A percentile compares a stretch with the other conserved stretches of the same genome.
Conservation (phyloP, 2,113 vertebrate species). For the Sapajus apella region DNA sequence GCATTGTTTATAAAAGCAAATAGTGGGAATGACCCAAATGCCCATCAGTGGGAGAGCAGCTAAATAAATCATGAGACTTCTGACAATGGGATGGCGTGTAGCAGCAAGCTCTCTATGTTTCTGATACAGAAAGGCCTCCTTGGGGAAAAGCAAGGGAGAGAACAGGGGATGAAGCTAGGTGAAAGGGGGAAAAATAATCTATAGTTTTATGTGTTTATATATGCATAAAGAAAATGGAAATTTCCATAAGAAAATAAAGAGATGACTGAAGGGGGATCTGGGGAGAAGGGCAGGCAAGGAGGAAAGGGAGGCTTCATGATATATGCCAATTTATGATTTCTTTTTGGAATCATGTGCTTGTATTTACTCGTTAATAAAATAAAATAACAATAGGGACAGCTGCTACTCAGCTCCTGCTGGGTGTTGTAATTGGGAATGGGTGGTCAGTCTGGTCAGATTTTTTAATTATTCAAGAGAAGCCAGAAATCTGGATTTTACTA, state of each 20-base stretch:
- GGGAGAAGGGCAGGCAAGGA: background rate
- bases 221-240: background rate
- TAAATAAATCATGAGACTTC: constrained; percentile 10
- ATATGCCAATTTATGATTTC: background rate
- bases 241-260: background rate
- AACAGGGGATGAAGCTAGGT: background rate
- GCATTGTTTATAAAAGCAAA: constrained; percentile 11
- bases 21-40: background rate
- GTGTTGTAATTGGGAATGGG: background rate
- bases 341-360: background rate
- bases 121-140: background rate
- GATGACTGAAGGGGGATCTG: background rate
- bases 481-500: constrained; percentile 47
- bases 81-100: background rate
- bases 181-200: background rate
- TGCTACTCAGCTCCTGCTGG: background rate
- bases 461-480: constrained; percentile 58
- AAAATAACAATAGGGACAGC: constrained; percentile 56
- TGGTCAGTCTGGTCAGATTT: constrained; percentile 11
- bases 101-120: background rate
- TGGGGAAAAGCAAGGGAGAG: background rate
- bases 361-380: constrained; percentile 60
- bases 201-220: background rate
- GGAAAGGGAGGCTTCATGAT: background rate
- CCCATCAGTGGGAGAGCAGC: background rate